Base-by-base conservation (phyloP, 2,797 vertebrate genomes). In the Sitta carolinensis region DNA sequence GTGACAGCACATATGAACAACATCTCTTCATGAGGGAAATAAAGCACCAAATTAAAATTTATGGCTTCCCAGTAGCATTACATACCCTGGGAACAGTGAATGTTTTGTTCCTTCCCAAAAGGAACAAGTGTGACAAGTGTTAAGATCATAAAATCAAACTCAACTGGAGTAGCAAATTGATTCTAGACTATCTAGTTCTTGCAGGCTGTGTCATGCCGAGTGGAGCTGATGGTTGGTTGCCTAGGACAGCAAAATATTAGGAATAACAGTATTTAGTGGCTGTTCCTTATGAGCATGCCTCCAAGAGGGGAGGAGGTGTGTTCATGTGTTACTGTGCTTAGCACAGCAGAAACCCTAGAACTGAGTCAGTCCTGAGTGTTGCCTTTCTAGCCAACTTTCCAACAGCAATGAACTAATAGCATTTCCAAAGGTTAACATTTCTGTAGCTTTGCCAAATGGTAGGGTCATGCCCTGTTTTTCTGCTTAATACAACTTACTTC, bases 231-330 rank as follows among this genome's bases (percentile, higher is more conserved):
- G 89, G 94, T 91, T 96, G 94, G 96, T 97, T 97, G 95, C 96
- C 96, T 74, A 94, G 95, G 89, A 67, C 23, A 95, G 95, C 96
- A 97, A 97, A 97, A 96, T 94, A 97, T 94, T 97, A 79, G 93
- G 79, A 97, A 94, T 76, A 96, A 96, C 32, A 76, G 45, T 47
- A 50, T 94, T 90, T 84, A 84, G 95, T 79, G 90, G 42, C 91
- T 64, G 93, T 30, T 95, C 92, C 90, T 94, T 67, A 40, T 0
- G 7, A 96, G 73, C 19, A 0, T 81, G 91, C 73, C 84, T 92
- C 45, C 1, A 43, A 68, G 92, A 67, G 55, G 70, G 93, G 95
- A 95, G 85, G 96, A 96, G 94, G 93, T 95, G 87, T 93, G 92
- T 80, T 91, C 93, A 7, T 69, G 81, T 83, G 90, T 92, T 89